Conservation (phyloP, 2,797 vertebrate genomes). For the Neosalanx taihuensis region DNA sequence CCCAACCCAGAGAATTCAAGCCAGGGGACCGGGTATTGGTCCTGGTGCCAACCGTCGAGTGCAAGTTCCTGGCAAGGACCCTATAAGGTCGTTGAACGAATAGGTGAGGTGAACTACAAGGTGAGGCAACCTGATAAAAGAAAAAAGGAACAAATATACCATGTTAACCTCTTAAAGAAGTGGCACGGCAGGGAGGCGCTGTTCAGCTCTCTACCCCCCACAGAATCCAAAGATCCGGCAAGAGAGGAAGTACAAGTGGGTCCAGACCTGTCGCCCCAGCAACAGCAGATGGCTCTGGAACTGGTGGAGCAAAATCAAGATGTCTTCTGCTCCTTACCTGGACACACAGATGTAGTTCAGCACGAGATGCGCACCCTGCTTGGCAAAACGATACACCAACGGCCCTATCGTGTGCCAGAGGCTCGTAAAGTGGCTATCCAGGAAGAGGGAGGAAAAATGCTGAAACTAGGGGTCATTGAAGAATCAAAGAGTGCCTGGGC, state of each 20-base stretch:
- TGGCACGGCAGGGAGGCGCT: too few species aligned
- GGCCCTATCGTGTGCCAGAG: not conserved
- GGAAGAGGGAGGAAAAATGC: conserved; percentile 12
- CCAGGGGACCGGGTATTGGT: conserved; percentile 14
- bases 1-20: conserved; percentile 11
- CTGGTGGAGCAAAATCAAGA: not conserved
- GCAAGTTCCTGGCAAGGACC: conserved; percentile 11
- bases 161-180: too few species aligned
- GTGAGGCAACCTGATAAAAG: too few species aligned
- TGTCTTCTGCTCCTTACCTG: not conserved
- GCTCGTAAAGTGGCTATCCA: not conserved
- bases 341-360: not conserved
- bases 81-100: conserved; percentile 10
- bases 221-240: not conserved
- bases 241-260: too few species aligned
- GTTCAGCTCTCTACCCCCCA: too few species aligned
- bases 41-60: conserved; percentile 7
- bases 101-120: conserved; percentile 1
- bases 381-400: not conserved
- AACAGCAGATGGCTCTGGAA: not conserved
- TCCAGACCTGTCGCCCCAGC: not conserved
- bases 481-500: conserved; percentile 9
- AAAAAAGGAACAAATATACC: too few species aligned
- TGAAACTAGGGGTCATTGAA: conserved; percentile 8
- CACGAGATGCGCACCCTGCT: conserved; percentile 1